Base-by-base conservation (phyloP, 2,113 vertebrate genomes). In the Thymallus thymallus region DNA sequence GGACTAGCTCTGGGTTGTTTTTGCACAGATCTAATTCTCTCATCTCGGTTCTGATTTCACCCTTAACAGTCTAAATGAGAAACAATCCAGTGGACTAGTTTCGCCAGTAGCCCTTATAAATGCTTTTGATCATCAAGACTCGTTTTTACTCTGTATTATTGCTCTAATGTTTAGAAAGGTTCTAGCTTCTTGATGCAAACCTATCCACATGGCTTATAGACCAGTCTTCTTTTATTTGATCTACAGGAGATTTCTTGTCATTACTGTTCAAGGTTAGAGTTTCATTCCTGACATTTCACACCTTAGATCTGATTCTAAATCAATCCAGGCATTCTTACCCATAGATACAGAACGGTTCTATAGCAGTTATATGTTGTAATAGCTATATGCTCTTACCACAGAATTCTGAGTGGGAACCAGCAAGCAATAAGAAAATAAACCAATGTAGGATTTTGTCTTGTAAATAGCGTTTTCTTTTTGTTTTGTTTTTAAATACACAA, bases 381-480 rank as follows among this genome's bases (percentile, higher is more conserved):
- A 51, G 3, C 48, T 51, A 3, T 51, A 16, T 51, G 48, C 5
- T 35, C 14, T 65, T 20, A 65, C 22, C 61, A 26, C 61, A 65
- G 30, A 32, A 18, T n/a, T 71, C 20, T 63, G 61, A 71, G 56
- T 75, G 64, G 70, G 58, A 83, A 77, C 16, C 45, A 79, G 45
- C 56, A 70, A 87, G 86, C 87, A 88, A 88, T 88, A 88, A 84
- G 73, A 76, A 61, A 55, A 65, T 63, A 41, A 79, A 84, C 65
- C 55, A 71, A 78, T 68, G 76, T 83, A 76, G 81, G 81, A 79
- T 84, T 82, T 16, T 79, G 63, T 76, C 62, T 66, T 87, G 82
- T 85, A 80, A 83, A 84, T 85, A 84, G 82, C 55, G 13, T 51
- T n/a, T n/a, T n/a, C n/a, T n/a, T n/a, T n/a, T n/a, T n/a, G n/a